Percentiles rank a stretch among this genome's conserved stretches.
phyloP scores from a whole-genome alignment of 2,797 vertebrate genomes.

The Falco naumanni region DNA sequence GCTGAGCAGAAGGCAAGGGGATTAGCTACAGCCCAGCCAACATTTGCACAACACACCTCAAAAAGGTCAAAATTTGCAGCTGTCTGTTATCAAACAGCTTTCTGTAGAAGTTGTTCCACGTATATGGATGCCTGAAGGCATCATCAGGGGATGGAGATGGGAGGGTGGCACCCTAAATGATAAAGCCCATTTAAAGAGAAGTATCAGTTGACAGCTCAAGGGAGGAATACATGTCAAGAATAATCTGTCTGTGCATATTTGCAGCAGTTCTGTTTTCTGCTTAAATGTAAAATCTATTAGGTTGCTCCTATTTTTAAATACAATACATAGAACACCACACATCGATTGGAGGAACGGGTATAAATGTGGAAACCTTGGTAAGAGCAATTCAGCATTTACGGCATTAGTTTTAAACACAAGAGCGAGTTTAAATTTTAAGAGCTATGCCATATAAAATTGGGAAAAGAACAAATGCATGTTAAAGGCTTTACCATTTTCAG shows the following conservation, averaged over 20 bases:
- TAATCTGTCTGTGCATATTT: neutral
- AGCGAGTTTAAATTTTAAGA: neutral
- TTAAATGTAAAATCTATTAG: neutral
- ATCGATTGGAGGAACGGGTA: neutral
- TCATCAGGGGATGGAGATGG: constrained; percentile 30
- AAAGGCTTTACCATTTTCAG: neutral
- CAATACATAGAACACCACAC: neutral
- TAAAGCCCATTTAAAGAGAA: constrained; percentile 36
- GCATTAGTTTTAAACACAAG: neutral
- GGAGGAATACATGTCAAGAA: neutral
- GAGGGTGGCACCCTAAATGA: constrained; percentile 16
- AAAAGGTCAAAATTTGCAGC: constrained; percentile 73
- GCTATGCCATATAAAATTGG: neutral
- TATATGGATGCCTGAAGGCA: constrained; percentile 67
- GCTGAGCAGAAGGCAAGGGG: constrained; percentile 52
- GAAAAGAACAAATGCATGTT: neutral
- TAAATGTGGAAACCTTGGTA: neutral
- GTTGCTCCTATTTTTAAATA: neutral
- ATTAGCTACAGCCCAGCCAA: constrained; percentile 66
- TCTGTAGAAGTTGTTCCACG: constrained; percentile 57
- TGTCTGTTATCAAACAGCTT: constrained; percentile 68
- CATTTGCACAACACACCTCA: constrained; percentile 9
- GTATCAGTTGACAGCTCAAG: neutral
- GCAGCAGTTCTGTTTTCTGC: neutral
- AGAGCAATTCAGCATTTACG: neutral